Evolutionary conservation across 2,797 vertebrate species (phyloP), one percentile per base, ranked within the genome.

Genomic region (Hoplostethus mediterraneus): DNA sequence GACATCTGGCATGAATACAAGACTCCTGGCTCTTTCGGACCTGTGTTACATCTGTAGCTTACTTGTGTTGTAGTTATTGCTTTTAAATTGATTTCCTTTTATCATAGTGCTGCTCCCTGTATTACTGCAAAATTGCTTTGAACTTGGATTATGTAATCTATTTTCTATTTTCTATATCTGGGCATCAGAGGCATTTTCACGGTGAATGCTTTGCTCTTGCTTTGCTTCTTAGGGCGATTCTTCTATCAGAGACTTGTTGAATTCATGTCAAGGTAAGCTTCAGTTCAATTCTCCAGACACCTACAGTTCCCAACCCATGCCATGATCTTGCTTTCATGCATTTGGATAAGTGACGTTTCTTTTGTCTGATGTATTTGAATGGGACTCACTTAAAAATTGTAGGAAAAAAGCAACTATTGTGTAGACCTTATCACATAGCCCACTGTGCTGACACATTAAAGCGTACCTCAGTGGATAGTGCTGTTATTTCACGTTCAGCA

Each of bases 221-320:
- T 80, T 68, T 68, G 3, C 59, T 67, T 83, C 77, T 36, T 81
- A 99, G 98, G 94, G 11, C 92, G 94, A 40, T 99, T 99, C 93
- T 99, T 99, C 95, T 98, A 97, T 89, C 98, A 96, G 89, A 94
- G 97, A 76, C 94, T 99, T 81, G 97, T 98, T 90, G 97, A 99
- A 85, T 99, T 97, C 91, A 99, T 98, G 98, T 95, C 96, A 77
- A 99, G 98, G 98, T 98, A 87, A 82, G 66, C 2, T 6, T 47
- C 33, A 49, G 1, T 13, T n/a, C 6, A 42, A n/a, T 10, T 4
- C 16, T 11, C 21, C 30, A 11, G 13, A n/a, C 17, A n/a, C 56
- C 4, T 10, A 8, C 17, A 45, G 49, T 60, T 57, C 6, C 30
- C 3, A 49, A 17, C 45, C 44, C 8, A 11, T 0, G 3, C 58